Conservation (phyloP, 2,797 vertebrate species). For the Spheniscus humboldti region DNA sequence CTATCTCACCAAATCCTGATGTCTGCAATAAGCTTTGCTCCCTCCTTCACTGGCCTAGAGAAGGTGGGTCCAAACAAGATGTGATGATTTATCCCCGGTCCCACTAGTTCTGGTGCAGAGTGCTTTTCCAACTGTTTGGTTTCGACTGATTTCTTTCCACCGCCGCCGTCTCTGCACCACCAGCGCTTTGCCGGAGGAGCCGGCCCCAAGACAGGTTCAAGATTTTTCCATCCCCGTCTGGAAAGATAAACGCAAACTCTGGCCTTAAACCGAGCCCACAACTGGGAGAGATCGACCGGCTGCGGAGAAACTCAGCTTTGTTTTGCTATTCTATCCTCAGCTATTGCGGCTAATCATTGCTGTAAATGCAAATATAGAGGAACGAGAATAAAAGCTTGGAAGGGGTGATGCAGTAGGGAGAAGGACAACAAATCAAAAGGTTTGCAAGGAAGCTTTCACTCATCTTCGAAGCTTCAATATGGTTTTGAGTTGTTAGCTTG, state of each 20-base stretch:
- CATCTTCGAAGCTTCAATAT: rapidly evolving
- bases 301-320: background rate
- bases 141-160: background rate
- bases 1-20: background rate
- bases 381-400: background rate
- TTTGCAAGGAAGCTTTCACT: constrained; percentile 1
- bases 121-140: background rate
- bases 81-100: background rate
- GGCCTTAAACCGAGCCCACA: background rate
- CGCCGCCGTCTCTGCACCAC: background rate
- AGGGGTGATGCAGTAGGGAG: background rate
- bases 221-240: background rate
- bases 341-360: background rate
- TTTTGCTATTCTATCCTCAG: background rate
- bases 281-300: background rate
- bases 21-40: background rate
- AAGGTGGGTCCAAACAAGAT: rapidly evolving
- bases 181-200: background rate
- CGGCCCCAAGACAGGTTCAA: background rate
- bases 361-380: background rate
- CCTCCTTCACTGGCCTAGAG: background rate
- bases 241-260: background rate
- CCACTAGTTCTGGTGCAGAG: background rate
- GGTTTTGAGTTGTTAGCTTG: background rate
- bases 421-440: background rate